Percentiles rank a stretch among this genome's conserved stretches.
These are phyloP conservation scores for Telmatherina bonti DNA, from an alignment of 2,797 vertebrate genomes.

Conservation along the genomic window DNA sequence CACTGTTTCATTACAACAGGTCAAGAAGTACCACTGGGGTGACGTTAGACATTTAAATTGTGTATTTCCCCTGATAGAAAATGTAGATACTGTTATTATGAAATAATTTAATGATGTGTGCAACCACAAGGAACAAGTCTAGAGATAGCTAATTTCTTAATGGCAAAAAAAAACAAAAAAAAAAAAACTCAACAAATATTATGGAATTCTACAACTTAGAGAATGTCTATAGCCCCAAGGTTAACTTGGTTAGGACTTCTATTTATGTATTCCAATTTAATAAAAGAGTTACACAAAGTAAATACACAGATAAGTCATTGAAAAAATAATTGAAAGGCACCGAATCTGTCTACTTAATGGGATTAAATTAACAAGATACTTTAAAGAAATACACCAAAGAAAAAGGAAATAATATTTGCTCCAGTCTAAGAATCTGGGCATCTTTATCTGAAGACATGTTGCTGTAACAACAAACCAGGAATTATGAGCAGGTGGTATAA, in stretches of 20 bases:
- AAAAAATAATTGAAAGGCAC: too few species aligned
- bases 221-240: too few species aligned
- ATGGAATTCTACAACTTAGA: too few species aligned
- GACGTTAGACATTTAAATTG: not conserved
- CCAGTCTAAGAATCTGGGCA: not conserved
- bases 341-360: too few species aligned
- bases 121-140: not conserved
- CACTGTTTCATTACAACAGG: not conserved
- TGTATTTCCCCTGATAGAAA: not conserved
- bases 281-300: not conserved
- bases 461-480: conserved; percentile 10
- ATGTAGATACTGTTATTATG: not conserved
- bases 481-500: conserved; percentile 51
- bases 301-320: not conserved
- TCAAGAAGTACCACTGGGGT: not conserved
- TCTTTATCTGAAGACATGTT: conserved; percentile 4
- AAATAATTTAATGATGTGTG: not conserved
- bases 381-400: not conserved
- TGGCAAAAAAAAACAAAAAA: not conserved
- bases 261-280: too few species aligned
- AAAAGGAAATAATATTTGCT: not conserved
- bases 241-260: too few species aligned
- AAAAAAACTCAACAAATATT: not conserved
- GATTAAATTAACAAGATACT: not conserved
- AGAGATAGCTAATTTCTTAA: not conserved